phyloP scores from a whole-genome alignment of 2,888 invertebrate genomes.

The Scaptomyza tumidula region DNA sequence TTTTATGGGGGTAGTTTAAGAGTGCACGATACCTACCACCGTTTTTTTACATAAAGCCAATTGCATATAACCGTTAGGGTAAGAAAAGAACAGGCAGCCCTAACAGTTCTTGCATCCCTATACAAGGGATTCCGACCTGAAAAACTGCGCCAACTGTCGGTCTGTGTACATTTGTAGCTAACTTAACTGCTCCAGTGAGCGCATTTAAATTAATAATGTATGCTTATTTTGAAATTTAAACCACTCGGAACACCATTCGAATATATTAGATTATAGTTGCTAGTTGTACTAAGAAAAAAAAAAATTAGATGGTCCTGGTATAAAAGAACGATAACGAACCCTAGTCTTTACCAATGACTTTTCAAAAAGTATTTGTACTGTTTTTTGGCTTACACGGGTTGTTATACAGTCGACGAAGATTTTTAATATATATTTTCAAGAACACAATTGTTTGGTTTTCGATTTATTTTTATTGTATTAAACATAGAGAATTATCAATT shows the following conservation, averaged over 20 bases:
- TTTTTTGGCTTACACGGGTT: too few relatives aligned
- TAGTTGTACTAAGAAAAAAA: background rate
- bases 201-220: conserved; percentile 75
- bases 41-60: conserved; percentile 8
- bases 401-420: too few relatives aligned
- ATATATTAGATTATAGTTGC: background rate
- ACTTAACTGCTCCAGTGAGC: conserved; percentile 40
- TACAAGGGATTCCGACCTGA: conserved; percentile 1
- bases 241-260: background rate
- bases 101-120: conserved; percentile 21
- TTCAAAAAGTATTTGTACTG: too few relatives aligned
- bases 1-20: conserved; percentile 31
- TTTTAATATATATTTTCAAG: too few relatives aligned
- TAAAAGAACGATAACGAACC: too few relatives aligned
- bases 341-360: too few relatives aligned
- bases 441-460: too few relatives aligned
- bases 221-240: conserved; percentile 73
- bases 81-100: conserved; percentile 15
- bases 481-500: too few relatives aligned
- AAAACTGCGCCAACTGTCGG: background rate
- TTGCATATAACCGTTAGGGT: conserved; percentile 27
- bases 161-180: background rate
- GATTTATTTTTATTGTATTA: too few relatives aligned
- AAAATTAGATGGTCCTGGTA: too few relatives aligned
- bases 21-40: conserved; percentile 34